Base-by-base conservation (phyloP, 2,797 vertebrate species). In the Mormyrus proboscirostris region DNA sequence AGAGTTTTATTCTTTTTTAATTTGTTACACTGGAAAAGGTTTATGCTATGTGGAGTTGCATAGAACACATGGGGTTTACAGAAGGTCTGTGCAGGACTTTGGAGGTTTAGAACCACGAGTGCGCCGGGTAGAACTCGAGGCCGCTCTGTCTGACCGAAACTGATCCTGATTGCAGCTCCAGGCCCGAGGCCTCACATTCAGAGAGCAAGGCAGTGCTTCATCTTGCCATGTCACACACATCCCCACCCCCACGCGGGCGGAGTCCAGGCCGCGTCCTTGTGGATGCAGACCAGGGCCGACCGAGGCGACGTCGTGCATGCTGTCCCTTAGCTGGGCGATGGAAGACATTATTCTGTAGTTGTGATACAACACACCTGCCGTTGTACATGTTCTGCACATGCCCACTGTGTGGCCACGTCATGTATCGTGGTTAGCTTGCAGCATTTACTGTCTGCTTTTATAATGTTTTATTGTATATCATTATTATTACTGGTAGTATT, bases 301-400 rank as follows among this genome's bases (percentile, higher is more conserved):
- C 95, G 93, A 94, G 95, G 95, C 95, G 95, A 96, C 95, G 94
- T 95, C 96, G 95, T 97, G 97, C 97, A 97, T 98, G 97, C 96
- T 91, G 95, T 96, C 96, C 96, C 96, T 96, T 96, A 95, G 95
- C 94, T 95, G 96, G 96, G 96, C 95, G 94, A 96, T 97, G 96
- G 96, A 97, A 95, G 96, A 96, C 94, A 95, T 96, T 96, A 97
- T 97, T 97, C 96, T 97, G 97, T 98, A 98, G 97, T 98, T 99
- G 98, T 98, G 98, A 98, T 98, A 98, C 98, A 98, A 98, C 97
- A 97, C 97, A 95, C 91, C 96, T 96, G 96, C 96, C 95, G 96
- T 94, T 97, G 97, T 96, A 96, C 96, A 96, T 95, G 96, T 98
- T 97, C 97, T 97, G 97, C 97, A 97, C 97, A 97, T 97, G 97